Base-by-base conservation (phyloP, 2,888 invertebrate genomes). In the Syritta pipiens region DNA sequence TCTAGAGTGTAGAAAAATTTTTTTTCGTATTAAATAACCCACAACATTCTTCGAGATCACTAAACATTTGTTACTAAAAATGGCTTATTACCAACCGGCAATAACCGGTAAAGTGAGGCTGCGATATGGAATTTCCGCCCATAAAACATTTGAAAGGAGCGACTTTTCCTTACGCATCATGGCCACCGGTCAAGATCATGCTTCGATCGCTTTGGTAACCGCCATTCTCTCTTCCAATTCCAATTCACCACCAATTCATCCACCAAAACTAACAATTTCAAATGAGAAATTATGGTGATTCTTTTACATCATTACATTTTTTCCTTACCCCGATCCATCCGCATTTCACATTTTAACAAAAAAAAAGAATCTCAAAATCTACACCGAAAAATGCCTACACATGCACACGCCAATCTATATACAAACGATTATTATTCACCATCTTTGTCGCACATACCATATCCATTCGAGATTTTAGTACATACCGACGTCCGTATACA, bases 391-490 rank as follows among this genome's bases (percentile, higher is more conserved):
- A 62, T 62, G 57, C 51, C 48, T 67, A 67, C 67, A 77, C 69
- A 77, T 57, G 48, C 57, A 57, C 46, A 72, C 59, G 42, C 51
- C 63, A 60, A 67, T 62, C 59, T 35, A 35, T 35, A 65, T 65
- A 55, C 62, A 62, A 76, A 60, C 32, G 57, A 69, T 74, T 75
- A 81, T 81, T 74, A 81, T 75, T 81, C 75, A 81, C 81, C 81
- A 81, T 81, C 67, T 72, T 69, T 65, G 68, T 69, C 68, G 68
- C 51, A 69, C 42, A 68, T 84, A 83, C 77, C 84, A 83, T 83
- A 84, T 85, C 83, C 84, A 83, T 83, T 85, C 65, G 83, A 67
- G 53, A 57, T n/a, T n/a, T n/a, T n/a, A n/a, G n/a, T 53, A 51
- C 40, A 57, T 67, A 30, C 22, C 7, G 22, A 68, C 22, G 4